phyloP scores from a whole-genome alignment of 2,113 vertebrate genomes.

The Chrysochloris asiatica region DNA sequence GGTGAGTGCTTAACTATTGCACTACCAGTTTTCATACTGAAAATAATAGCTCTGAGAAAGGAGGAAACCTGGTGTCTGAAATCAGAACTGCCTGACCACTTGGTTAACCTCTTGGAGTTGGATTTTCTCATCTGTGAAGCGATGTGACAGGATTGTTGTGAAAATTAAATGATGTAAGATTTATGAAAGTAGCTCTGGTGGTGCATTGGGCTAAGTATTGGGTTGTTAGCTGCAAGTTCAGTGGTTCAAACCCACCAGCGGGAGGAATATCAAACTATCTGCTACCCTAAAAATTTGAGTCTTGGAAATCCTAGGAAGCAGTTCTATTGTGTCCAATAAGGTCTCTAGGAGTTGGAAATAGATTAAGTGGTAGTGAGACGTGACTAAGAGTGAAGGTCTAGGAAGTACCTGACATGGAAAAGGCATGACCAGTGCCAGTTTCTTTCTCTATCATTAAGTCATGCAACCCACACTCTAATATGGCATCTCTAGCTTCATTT shows the following conservation, averaged over 20 bases:
- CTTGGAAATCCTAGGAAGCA: no score
- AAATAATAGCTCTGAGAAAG: neutral
- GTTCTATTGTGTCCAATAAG: no score
- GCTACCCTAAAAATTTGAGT: no score
- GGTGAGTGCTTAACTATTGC: neutral
- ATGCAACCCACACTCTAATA: no score
- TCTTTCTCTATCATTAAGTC: neutral
- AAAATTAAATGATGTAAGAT: conserved; percentile 39
- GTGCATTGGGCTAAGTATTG: no score
- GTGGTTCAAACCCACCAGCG: no score
- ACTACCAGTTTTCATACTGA: neutral
- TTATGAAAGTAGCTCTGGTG: no score
- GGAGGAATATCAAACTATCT: no score
- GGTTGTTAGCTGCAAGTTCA: no score
- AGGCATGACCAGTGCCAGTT: neutral
- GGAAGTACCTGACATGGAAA: neutral
- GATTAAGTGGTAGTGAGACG: no score
- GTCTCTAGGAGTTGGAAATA: no score
- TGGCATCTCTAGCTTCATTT: neutral
- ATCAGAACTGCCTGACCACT: neutral
- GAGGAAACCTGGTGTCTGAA: neutral
- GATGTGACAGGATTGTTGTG: neutral
- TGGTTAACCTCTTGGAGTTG: neutral
- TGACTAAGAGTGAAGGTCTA: neutral
- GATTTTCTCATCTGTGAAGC: conserved; percentile 51